Base-by-base conservation (phyloP, 2,888 invertebrate species). In the Prosopocoilus inquinatus region DNA sequence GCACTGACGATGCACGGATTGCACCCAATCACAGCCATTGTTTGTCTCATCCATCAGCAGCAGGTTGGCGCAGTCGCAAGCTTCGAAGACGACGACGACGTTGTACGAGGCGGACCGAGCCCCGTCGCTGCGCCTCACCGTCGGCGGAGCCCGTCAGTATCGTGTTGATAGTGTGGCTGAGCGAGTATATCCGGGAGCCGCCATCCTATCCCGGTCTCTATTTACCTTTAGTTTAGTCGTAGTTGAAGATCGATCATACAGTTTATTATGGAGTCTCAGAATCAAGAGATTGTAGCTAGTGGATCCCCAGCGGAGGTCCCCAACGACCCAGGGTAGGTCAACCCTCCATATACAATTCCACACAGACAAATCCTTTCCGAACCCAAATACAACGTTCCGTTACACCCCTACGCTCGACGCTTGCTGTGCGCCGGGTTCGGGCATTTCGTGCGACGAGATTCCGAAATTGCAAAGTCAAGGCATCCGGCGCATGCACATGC, bases 261-360 rank as follows among this genome's bases (percentile, higher is more conserved):
- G 59, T 57, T 71, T 70, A 73, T 69, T 70, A 89, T 89, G 89
- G 89, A 89, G 82, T 82, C 86, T 79, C 89, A 88, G 77, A 86
- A 78, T 75, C 90, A 90, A 82, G 91, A 91, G 78, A 85, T 86
- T 79, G 84, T 83, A 70, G 81, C 82, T 67, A 87, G 87, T 77
- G 86, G 87, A 77, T 89, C 91, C 77, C 90, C 91, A 75, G 89
- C 91, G 65, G 94, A 94, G 83, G 91, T 91, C 80, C 90, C 93
- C 80, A 94, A 94, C 84, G 94, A 94, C 82, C 94, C 94, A 79
- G 94, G 94, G 94, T 94, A 88, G 79, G 82, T 73, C 20, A 28
- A 28, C 20, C 20, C 20, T 28, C 20, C 20, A 28, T 28, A 28
- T 28, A 28, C 20, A 47, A 47, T 50, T 50, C 48, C 53, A 50